Evolutionary conservation across 64 coral and sea anemone genomes (phyloP).

Genomic region (Dendronephthya gigantea): DNA sequence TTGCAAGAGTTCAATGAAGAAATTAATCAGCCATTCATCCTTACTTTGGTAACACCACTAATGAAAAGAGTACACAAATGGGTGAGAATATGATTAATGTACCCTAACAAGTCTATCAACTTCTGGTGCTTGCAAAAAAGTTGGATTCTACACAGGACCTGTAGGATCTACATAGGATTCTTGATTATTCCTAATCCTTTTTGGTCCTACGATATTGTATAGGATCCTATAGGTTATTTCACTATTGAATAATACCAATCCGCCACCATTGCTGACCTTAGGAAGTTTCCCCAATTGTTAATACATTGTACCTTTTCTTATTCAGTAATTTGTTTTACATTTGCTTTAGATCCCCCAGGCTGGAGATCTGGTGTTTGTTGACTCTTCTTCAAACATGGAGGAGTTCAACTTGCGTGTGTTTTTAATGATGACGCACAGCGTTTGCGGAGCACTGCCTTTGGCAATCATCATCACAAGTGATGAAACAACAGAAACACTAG

Average conservation of each 20-base stretch:
- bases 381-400: neutral
- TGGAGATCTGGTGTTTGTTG: neutral
- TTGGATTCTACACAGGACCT: too few relatives aligned
- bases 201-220: too few relatives aligned
- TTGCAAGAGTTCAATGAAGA: conserved; percentile 13
- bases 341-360: neutral
- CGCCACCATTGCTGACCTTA: too few relatives aligned
- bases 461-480: neutral
- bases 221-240: too few relatives aligned
- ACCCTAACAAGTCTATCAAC: too few relatives aligned
- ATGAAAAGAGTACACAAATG: conserved; percentile 6
- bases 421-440: neutral
- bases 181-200: too few relatives aligned
- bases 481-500: neutral
- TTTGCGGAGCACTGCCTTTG: neutral
- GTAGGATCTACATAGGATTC: too few relatives aligned
- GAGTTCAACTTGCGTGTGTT: neutral
- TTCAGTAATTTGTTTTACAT: too few relatives aligned
- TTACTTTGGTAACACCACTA: neutral
- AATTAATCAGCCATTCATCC: conserved; percentile 15
- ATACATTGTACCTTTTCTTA: too few relatives aligned
- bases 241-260: too few relatives aligned
- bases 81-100: neutral
- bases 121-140: too few relatives aligned
- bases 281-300: too few relatives aligned